These are phyloP conservation scores for Sinelater perroti DNA, from an alignment of 2,888 invertebrate genomes.

Conservation along the genomic window DNA sequence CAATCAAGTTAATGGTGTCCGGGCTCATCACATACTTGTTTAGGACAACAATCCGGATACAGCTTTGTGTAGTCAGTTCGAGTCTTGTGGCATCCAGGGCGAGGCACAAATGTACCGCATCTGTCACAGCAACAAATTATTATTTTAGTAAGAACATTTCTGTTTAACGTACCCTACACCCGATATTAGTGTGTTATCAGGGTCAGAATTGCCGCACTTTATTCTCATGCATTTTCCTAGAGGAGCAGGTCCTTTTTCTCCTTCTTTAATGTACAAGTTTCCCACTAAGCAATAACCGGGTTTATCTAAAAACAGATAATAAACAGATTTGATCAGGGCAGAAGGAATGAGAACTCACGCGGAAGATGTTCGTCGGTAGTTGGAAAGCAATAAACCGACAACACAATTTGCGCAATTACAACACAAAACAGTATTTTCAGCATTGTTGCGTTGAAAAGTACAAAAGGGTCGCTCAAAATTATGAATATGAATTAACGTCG, in stretches of 20 bases:
- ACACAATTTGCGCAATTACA: too few relatives aligned
- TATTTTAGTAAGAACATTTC: background rate
- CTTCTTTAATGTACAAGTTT: background rate
- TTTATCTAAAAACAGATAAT: background rate
- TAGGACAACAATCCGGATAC: constrained; percentile 1
- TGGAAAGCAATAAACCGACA: too few relatives aligned
- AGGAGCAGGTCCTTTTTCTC: background rate
- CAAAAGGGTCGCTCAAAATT: too few relatives aligned
- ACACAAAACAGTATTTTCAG: too few relatives aligned
- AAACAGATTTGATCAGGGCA: too few relatives aligned
- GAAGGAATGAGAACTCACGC: too few relatives aligned
- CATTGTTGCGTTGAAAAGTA: too few relatives aligned
- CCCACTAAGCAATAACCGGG: background rate
- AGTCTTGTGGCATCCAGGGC: background rate
- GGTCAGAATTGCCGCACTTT: background rate
- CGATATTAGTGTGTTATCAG: background rate
- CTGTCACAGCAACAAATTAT: background rate
- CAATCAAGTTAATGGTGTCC: too few relatives aligned
- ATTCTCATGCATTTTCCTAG: background rate
- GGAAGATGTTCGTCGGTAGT: too few relatives aligned
- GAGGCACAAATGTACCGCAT: background rate
- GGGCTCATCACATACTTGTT: background rate
- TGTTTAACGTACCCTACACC: background rate
- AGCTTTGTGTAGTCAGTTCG: background rate
- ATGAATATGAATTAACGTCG: too few relatives aligned